Base-by-base conservation (phyloP, 2,888 invertebrate genomes). In the Tanypteryx hageni region DNA sequence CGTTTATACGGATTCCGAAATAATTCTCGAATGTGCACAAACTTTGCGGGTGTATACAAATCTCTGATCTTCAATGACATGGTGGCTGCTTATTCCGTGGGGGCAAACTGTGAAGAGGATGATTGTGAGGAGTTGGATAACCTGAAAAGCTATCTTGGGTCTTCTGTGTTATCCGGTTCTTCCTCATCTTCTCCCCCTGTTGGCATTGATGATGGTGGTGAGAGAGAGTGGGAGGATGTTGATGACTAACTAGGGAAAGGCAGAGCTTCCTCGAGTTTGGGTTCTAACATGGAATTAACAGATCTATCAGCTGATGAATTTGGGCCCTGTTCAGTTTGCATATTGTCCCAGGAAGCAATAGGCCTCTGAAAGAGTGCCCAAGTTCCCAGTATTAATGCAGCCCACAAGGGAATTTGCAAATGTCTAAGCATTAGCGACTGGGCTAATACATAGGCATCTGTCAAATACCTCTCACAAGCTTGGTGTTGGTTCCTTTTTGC, bases 1-100 rank as follows among this genome's bases (percentile, higher is more conserved):
- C 57, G 27, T 56, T 57, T 56, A 22, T 22, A 58, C 13, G 85
- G 58, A 1, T 57, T 85, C 57, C 58, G 57, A 85, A 85, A 85
- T 58, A n/a, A 11, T 58, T 9, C 56, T 13, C 85, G 8, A 85
- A 58, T 11, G 58, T 58, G 58, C 58, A 57, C 22, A 13, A 10
- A 85, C 22, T 58, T 58, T 13, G 22, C 58, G 9, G 85, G 58
- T 0, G 85, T 58, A 57, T 58, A 58, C 85, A n/a, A n/a, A n/a
- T n/a, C n/a, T 22, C 14, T 85, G 58, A 18, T 85, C 8, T 58
- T 85, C 3, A 22, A 58, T 58, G 58, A 85, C 22, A 85, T 85
- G 85, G 85, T 85, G 16, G 85, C 85, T n/a, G n/a, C 85, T 85
- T 58, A 85, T 85, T 85, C 85, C 22, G n/a, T 58, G 44, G 84